phyloP scores from a whole-genome alignment of 1,140 invertebrate species.

The Drosophila pseudoananassae region DNA sequence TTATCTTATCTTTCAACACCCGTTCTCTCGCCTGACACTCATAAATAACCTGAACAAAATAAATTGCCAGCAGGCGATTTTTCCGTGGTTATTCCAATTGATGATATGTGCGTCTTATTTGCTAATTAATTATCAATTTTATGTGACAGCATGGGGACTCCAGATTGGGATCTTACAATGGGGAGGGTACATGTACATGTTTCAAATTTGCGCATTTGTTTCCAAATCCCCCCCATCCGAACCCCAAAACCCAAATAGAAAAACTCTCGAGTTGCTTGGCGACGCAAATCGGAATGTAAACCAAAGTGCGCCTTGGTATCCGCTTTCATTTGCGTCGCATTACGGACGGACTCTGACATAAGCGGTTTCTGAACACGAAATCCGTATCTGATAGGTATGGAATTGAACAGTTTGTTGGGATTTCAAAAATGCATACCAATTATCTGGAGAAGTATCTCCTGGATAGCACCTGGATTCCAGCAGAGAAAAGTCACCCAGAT shows the following conservation, averaged over 20 bases:
- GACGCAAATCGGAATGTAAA: slow-evolving; percentile 5
- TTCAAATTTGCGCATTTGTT: not conserved
- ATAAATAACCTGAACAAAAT: slow-evolving; percentile 35
- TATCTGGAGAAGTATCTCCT: not conserved
- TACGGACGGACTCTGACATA: slow-evolving; percentile 1
- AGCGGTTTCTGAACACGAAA: not conserved
- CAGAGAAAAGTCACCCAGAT: not conserved
- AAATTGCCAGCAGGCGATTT: slow-evolving; percentile 28
- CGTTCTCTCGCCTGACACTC: slow-evolving; percentile 23
- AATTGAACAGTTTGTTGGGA: not conserved
- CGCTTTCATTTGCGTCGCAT: slow-evolving; percentile 3
- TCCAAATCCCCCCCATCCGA: too few species aligned
- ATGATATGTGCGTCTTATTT: slow-evolving; percentile 46
- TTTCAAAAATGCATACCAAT: too few species aligned
- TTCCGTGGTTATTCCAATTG: slow-evolving; percentile 35
- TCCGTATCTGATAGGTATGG: not conserved
- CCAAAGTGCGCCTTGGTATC: not conserved
- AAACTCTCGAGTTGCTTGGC: not conserved
- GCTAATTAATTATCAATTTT: slow-evolving; percentile 52
- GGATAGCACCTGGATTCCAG: not conserved
- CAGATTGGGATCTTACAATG: slow-evolving; percentile 10
- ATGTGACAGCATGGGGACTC: slow-evolving; percentile 22
- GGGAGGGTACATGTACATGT: too few species aligned
- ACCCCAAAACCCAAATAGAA: not conserved
- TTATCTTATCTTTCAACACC: slow-evolving; percentile 42